Evolutionary conservation across 2,113 vertebrate species (phyloP), one percentile per base, ranked within the genome.

Genomic region (Microcebus ravelobensis): DNA sequence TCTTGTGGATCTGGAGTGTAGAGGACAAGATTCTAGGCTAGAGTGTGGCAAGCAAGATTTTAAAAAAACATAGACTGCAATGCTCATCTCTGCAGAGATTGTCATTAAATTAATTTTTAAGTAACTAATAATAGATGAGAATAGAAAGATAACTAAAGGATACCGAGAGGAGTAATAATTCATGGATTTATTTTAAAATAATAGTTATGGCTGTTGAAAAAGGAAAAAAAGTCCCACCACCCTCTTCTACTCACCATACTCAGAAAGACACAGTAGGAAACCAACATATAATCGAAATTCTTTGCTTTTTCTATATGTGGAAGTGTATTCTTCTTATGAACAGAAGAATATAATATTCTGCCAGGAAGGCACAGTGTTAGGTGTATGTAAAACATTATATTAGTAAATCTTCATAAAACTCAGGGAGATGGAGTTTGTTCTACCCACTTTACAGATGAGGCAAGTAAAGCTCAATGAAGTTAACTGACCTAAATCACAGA

Each of bases 61-160:
- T 71, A 87, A 1, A 74, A 97, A 97, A 97, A 91, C 91, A 14
- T 55, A 48, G 8, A 85, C 61, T 70, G 74, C 94, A 85, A 85
- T 68, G 29, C 34, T 97, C 42, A 92, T 82, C 29, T 50, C 77
- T 95, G 39, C 61, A 68, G 88, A 98, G 65, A 79, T 18, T 81
- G 87, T 97, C 95, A 76, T 5, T 96, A 95, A 97, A 97, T 96
- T 88, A 97, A 96, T 91, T 83, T 39, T 63, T 42, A 74, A 87
- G 97, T 96, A 98, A 70, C 3, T 45, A 76, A 90, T 97, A 95
- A 71, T 36, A 96, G 39, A 96, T 59, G 84, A 97, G 93, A 97
- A 36, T 96, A 98, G 45, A 95, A 90, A 94, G 82, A 20, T 67
- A 90, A 50, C 89, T 96, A 94, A 93, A 95, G 80, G 65, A 96